These are phyloP conservation scores for Apodemus speciosus DNA, from an alignment of 2,113 vertebrate species.

Conservation along the genomic window DNA sequence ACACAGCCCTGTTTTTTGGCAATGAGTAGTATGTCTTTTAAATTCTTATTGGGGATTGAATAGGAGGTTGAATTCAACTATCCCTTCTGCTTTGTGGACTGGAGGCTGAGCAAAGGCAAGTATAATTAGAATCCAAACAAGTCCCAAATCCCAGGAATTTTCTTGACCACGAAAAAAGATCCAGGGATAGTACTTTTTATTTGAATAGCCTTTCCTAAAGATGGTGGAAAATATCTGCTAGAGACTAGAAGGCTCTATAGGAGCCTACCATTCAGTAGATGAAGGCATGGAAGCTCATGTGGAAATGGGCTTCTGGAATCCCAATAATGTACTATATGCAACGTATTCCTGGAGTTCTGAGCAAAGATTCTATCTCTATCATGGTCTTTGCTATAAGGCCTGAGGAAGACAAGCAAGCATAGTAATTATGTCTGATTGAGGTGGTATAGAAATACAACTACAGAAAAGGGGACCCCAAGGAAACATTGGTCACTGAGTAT, in stretches of 20 bases:
- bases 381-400: neutral
- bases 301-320: constrained; percentile 29
- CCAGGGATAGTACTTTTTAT: neutral
- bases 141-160: neutral
- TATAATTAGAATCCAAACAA: constrained; percentile 51
- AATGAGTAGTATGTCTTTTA: neutral
- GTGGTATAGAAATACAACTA: neutral
- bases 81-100: constrained; percentile 1
- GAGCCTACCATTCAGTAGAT: neutral
- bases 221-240: neutral
- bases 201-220: constrained; percentile 27
- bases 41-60: constrained; percentile 1
- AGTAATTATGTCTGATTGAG: neutral
- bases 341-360: neutral
- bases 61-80: constrained; percentile 11
- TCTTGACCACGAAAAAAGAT: constrained; percentile 35
- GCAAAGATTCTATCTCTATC: neutral
- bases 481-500: no score
- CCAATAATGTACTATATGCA: neutral
- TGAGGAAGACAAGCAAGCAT: neutral
- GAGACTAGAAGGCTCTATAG: neutral
- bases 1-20: constrained; percentile 45
- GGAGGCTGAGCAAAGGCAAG: neutral
- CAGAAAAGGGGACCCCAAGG: neutral
- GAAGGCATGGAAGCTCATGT: neutral